phyloP scores from a whole-genome alignment of 1,140 invertebrate species.

The Zaprionus lachaisei region DNA sequence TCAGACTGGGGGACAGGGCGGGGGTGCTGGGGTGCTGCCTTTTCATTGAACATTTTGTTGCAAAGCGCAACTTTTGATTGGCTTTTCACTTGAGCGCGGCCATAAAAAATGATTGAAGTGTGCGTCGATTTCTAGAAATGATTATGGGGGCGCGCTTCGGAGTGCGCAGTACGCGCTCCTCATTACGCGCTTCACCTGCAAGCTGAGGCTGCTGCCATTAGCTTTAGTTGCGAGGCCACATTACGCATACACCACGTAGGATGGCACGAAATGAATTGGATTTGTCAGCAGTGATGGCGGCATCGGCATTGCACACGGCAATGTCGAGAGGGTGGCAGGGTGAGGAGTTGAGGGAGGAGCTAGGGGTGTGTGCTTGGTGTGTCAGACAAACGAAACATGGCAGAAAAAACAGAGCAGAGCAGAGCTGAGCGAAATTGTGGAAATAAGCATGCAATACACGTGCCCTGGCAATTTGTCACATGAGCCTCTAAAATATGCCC shows the following conservation, averaged over 20 bases:
- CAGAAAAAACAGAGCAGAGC: not conserved
- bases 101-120: constrained; percentile 70
- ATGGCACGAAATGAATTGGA: constrained; percentile 71
- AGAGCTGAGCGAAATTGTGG: constrained; percentile 26
- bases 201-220: constrained; percentile 54
- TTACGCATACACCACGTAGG: constrained; percentile 76
- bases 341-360: not conserved
- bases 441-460: constrained; percentile 81
- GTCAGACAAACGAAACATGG: constrained; percentile 33
- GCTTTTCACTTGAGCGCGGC: constrained; percentile 56
- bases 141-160: constrained; percentile 21
- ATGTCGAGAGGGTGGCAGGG: not conserved
- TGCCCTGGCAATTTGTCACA: constrained; percentile 82
- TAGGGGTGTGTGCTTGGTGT: not conserved
- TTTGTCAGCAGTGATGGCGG: constrained; percentile 60
- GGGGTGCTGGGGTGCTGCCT: not conserved
- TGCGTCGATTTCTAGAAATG: constrained; percentile 51
- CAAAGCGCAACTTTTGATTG: constrained; percentile 72
- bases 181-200: constrained; percentile 3
- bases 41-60: constrained; percentile 70
- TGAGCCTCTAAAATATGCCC: constrained; percentile 84
- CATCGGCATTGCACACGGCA: not conserved
- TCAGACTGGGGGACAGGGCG: not conserved
- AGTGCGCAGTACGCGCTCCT: not conserved
- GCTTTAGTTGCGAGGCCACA: constrained; percentile 69